Percentiles rank a stretch among this genome's conserved stretches.
These are phyloP conservation scores for Phocides pigmalion DNA, from an alignment of 1,140 invertebrate species.

Conservation along the genomic window DNA sequence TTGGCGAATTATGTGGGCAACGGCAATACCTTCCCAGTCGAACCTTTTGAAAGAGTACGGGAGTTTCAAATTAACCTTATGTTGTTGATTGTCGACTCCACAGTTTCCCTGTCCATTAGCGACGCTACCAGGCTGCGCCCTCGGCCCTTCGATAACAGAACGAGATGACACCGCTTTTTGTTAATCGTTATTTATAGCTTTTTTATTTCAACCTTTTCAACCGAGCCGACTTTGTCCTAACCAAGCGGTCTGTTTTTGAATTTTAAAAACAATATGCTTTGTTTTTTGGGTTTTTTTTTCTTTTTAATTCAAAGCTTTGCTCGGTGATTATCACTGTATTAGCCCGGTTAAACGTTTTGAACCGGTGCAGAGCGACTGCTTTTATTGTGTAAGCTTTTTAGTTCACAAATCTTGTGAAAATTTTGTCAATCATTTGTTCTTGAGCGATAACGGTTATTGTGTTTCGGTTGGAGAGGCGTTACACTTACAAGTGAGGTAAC, in stretches of 20 bases:
- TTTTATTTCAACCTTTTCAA: constrained; percentile 59
- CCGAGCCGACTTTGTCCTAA: constrained; percentile 66
- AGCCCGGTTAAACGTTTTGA: constrained; percentile 21
- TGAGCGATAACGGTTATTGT: too few relatives aligned
- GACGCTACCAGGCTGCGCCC: constrained; percentile 56
- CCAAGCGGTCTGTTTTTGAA: constrained; percentile 48
- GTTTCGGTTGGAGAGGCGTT: too few relatives aligned
- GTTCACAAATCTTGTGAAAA: too few relatives aligned
- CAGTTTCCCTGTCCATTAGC: constrained; percentile 46
- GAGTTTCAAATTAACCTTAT: too few relatives aligned
- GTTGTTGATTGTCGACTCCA: constrained; percentile 54
- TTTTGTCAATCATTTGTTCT: too few relatives aligned
- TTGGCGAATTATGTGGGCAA: too few relatives aligned
- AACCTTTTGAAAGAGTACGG: too few relatives aligned
- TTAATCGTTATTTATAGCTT: constrained; percentile 79
- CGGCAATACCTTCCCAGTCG: too few relatives aligned
- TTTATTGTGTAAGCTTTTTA: constrained; percentile 19
- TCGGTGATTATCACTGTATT: constrained; percentile 29
- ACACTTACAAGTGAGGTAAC: too few relatives aligned
- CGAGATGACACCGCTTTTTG: constrained; percentile 77
- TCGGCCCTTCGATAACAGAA: constrained; percentile 63
- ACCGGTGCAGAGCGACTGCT: not conserved
- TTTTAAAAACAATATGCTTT: constrained; percentile 36
- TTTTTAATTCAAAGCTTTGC: constrained; percentile 22
- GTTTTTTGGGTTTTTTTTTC: constrained; percentile 34